phyloP scores from a whole-genome alignment of 92 coral and sea anemone species.

The Actinernus sp. region DNA sequence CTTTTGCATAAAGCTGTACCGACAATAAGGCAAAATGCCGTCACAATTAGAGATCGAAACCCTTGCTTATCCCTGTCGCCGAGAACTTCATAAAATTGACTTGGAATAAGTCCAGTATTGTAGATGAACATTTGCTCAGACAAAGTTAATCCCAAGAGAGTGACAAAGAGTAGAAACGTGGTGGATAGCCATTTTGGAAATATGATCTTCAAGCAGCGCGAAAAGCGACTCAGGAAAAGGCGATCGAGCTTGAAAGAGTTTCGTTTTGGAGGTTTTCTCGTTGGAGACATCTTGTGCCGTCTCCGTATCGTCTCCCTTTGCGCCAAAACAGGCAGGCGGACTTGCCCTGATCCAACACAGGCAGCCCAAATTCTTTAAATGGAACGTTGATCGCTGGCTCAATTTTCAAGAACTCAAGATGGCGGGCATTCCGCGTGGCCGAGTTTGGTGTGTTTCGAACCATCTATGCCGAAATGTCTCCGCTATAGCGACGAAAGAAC shows the following conservation, averaged over 20 bases:
- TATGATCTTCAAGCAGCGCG: constrained; percentile 76
- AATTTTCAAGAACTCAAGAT: constrained; percentile 31
- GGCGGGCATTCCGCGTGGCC: constrained; percentile 45
- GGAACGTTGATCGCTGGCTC: constrained; percentile 74
- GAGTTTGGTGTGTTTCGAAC: background rate
- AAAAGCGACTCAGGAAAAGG: constrained; percentile 79
- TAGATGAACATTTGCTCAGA: constrained; percentile 87
- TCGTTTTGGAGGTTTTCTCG: background rate
- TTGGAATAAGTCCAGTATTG: constrained; percentile 93
- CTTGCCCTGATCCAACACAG: too few relatives aligned
- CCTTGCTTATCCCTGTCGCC: constrained; percentile 71
- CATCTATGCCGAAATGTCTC: constrained; percentile 27
- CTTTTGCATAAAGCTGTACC: constrained; percentile 72
- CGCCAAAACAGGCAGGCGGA: too few relatives aligned
- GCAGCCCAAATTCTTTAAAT: too few relatives aligned
- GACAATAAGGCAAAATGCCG: constrained; percentile 59
- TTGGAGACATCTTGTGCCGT: background rate
- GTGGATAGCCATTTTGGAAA: constrained; percentile 81
- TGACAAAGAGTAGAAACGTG: constrained; percentile 68
- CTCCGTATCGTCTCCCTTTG: too few relatives aligned
- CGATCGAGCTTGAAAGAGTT: constrained; percentile 70
- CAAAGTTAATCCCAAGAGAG: constrained; percentile 78
- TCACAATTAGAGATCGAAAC: constrained; percentile 54
- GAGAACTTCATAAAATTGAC: constrained; percentile 82
- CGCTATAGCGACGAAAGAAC: constrained; percentile 25